phyloP scores from a whole-genome alignment of 2,888 invertebrate genomes.

The Lasioglossum lativentre region DNA sequence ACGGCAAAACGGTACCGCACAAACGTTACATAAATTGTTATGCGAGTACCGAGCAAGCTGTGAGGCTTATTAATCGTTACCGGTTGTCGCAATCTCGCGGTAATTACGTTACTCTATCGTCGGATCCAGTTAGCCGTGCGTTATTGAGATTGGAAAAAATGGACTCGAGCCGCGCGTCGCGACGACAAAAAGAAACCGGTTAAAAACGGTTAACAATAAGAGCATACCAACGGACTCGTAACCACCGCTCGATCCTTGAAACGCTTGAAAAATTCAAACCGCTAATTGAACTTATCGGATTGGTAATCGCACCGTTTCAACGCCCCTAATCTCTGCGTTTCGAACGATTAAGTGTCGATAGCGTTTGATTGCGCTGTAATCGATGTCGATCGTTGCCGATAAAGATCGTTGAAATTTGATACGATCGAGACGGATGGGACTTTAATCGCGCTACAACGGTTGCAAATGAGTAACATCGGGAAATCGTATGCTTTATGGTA shows the following conservation, averaged over 20 bases:
- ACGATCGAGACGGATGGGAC: too few relatives aligned
- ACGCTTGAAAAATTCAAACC: not conserved
- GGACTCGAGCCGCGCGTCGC: not conserved
- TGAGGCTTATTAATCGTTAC: conserved; percentile 54
- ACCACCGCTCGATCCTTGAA: not conserved
- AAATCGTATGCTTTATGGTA: conserved; percentile 32
- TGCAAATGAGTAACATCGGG: not conserved
- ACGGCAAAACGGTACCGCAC: conserved; percentile 51
- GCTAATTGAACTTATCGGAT: not conserved
- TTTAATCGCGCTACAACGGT: not conserved
- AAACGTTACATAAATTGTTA: conserved; percentile 63
- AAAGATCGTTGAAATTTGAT: not conserved
- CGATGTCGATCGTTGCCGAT: not conserved
- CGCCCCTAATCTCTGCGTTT: not conserved
- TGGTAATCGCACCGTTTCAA: not conserved
- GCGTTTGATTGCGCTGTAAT: conserved; percentile 2
- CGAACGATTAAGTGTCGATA: not conserved
- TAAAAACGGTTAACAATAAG: not conserved
- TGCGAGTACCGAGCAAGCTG: conserved; percentile 34
- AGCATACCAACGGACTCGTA: not conserved
- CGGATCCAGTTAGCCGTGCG: conserved; percentile 34
- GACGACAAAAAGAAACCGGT: not conserved
- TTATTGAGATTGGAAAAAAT: conserved; percentile 24
- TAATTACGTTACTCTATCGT: conserved; percentile 55
- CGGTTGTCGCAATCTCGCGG: conserved; percentile 41